Evolutionary conservation across 2,888 invertebrate genomes (phyloP).

Genomic region (Baccha elongata): DNA sequence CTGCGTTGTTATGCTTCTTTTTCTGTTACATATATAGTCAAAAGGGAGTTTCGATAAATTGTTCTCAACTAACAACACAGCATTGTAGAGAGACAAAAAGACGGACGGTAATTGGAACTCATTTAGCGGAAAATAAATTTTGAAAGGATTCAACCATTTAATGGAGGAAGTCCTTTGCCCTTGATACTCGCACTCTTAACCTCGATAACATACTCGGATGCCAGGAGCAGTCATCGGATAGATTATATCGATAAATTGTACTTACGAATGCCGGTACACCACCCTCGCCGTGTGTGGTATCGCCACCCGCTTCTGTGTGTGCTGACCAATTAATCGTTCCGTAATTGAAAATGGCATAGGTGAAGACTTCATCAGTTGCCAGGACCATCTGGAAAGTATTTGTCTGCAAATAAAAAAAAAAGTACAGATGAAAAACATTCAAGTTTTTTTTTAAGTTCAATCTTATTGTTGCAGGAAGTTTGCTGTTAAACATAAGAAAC

Average conservation of each 20-base stretch:
- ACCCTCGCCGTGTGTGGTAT: constrained; percentile 92
- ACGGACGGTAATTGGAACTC: constrained; percentile 54
- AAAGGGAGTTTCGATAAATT: constrained; percentile 14
- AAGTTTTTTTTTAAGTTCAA: no score
- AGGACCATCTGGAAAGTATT: constrained; percentile 98
- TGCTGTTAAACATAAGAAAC: not conserved
- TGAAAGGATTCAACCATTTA: constrained; percentile 37
- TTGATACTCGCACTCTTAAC: not conserved
- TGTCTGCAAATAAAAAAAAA: constrained; percentile 85
- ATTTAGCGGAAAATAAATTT: constrained; percentile 57
- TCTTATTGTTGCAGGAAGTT: not conserved
- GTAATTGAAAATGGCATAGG: constrained; percentile 98
- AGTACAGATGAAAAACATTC: not conserved
- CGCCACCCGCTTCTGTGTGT: constrained; percentile 95
- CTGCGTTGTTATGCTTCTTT: not conserved
- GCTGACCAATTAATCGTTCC: constrained; percentile 94
- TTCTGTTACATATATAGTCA: not conserved
- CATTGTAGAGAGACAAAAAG: constrained; percentile 32
- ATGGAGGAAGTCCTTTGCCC: not conserved
- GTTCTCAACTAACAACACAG: not conserved
- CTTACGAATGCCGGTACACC: constrained; percentile 94
- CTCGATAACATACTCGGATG: constrained; percentile 11
- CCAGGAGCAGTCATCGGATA: constrained; percentile 44
- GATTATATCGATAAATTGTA: constrained; percentile 75
- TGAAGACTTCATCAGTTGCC: constrained; percentile 95